Evolutionary conservation across 2,888 invertebrate species (phyloP).

Genomic region (Elysia crispata): DNA sequence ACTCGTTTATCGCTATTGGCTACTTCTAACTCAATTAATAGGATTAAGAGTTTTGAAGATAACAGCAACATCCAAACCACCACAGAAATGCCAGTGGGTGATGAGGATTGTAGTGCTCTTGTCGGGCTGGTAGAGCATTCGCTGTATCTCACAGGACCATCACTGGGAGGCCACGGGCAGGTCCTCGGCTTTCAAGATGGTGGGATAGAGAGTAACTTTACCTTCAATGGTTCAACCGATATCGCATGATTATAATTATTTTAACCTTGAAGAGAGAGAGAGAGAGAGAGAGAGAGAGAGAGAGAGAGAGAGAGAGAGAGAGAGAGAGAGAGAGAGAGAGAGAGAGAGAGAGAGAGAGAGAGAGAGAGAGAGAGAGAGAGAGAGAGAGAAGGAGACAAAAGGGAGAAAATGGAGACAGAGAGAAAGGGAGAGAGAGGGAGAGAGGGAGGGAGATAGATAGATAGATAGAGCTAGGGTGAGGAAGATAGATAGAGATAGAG

Average conservation of each 20-base stretch:
- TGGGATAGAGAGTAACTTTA: too few relatives aligned
- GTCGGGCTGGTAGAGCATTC: too few relatives aligned
- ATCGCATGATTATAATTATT: too few relatives aligned
- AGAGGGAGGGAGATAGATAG: not conserved
- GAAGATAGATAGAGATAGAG: not conserved
- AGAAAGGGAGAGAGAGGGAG: not conserved
- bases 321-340: conserved; percentile 9
- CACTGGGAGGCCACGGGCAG: too few relatives aligned
- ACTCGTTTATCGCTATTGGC: too few relatives aligned
- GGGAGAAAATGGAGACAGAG: too few relatives aligned
- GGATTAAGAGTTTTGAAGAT: not conserved
- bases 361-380: not conserved
- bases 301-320: conserved; percentile 11
- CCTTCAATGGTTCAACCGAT: too few relatives aligned
- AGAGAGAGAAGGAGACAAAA: not conserved
- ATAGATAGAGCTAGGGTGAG: conserved; percentile 6
- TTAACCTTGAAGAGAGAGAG: not conserved
- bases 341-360: not conserved
- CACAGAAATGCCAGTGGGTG: not conserved
- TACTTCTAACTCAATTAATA: too few relatives aligned
- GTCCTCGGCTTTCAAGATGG: too few relatives aligned
- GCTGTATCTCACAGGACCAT: too few relatives aligned
- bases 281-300: conserved; percentile 9
- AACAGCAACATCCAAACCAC: not conserved
- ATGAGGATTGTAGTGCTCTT: too few relatives aligned